Conservation (phyloP, 2,888 invertebrate genomes). For the Acrocera orbiculus region DNA sequence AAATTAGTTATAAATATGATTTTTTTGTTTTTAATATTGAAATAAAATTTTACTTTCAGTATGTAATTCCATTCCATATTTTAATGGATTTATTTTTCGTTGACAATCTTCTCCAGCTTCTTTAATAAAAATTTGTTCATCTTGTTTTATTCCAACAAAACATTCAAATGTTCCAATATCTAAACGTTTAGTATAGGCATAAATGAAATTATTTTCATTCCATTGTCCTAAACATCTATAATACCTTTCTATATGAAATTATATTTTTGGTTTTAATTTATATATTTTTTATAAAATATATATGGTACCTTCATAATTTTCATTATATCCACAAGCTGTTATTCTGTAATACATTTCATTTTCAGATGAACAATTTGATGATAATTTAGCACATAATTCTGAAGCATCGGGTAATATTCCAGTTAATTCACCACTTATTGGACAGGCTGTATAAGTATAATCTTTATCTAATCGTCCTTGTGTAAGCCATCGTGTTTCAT, state of each 20-base stretch:
- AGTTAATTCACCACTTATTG: constrained; percentile 45
- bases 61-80: constrained; percentile 44
- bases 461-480: constrained; percentile 35
- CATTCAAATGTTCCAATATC: constrained; percentile 45
- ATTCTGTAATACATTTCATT: constrained; percentile 50
- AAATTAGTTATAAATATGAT: no score
- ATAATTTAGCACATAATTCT: constrained; percentile 43
- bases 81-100: constrained; percentile 38
- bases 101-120: constrained; percentile 49
- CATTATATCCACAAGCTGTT: constrained; percentile 38
- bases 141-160: constrained; percentile 41
- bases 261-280: no score
- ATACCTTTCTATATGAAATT: constrained; percentile 34
- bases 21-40: no score
- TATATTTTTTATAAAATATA: no score
- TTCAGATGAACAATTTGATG: constrained; percentile 44
- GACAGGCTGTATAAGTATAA: constrained; percentile 35
- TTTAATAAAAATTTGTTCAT: constrained; percentile 43
- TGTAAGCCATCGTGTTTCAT: constrained; percentile 39
- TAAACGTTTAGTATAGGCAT: constrained; percentile 45
- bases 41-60: no score
- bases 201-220: constrained; percentile 41
- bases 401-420: constrained; percentile 43
- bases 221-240: constrained; percentile 49
- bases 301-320: constrained; percentile 42